Conservation (phyloP, 2,888 invertebrate species). For the Oligia latruncula region DNA sequence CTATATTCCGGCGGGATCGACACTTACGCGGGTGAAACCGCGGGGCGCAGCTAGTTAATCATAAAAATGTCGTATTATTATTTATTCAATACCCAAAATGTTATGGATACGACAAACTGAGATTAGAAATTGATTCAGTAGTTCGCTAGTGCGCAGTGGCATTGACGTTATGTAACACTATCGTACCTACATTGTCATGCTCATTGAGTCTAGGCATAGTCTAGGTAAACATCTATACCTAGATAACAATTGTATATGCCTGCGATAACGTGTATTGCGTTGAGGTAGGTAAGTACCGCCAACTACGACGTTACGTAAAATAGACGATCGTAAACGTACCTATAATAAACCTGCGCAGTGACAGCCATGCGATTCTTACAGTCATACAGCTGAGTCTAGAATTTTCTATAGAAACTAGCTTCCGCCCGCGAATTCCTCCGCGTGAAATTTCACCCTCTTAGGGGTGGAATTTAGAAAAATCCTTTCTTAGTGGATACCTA, state of each 20-base stretch:
- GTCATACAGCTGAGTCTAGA: not conserved
- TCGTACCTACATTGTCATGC: not conserved
- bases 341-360: not conserved
- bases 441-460: no score
- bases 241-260: conserved; percentile 25
- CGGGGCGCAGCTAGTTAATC: not conserved
- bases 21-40: not conserved
- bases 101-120: not conserved
- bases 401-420: not conserved
- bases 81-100: conserved; percentile 5
- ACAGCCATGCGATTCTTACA: not conserved
- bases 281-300: conserved; percentile 48
- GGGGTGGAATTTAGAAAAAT: no score
- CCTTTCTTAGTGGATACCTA: no score
- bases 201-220: conserved; percentile 36
- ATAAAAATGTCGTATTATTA: conserved; percentile 5
- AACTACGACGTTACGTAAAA: conserved; percentile 26
- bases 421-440: no score
- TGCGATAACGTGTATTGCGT: conserved; percentile 41
- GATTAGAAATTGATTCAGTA: conserved; percentile 23
- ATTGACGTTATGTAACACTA: conserved; percentile 22
- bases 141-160: conserved; percentile 28
- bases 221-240: conserved; percentile 44
- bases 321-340: conserved; percentile 3
- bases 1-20: not conserved